A percentile compares a stretch with the other conserved stretches of the same genome.
Conservation (phyloP, 2,113 vertebrate genomes). For the Melierax canorus region DNA sequence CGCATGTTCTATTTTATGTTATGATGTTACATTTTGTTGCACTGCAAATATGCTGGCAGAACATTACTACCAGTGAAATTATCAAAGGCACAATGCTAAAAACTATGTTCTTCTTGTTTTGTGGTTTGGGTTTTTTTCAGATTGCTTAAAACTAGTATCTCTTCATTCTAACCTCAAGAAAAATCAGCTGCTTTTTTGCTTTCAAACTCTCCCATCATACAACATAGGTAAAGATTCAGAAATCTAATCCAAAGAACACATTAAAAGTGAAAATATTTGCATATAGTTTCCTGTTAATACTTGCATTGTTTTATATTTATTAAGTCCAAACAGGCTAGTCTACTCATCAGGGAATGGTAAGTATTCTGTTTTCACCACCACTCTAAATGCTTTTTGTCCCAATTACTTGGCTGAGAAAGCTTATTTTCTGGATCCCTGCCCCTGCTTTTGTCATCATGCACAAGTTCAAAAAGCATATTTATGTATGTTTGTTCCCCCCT, state of each 20-base stretch:
- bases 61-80: not conserved
- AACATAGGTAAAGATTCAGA: not conserved
- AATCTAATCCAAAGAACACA: not conserved
- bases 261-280: not conserved
- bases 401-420: not conserved
- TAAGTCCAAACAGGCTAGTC: not conserved
- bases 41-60: not conserved
- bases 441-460: not conserved
- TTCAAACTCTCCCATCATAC: not conserved
- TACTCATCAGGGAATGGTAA: not conserved
- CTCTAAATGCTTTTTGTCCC: not conserved
- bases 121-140: not conserved
- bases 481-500: not conserved
- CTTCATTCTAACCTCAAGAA: not conserved
- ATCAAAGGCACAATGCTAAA: not conserved
- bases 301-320: not conserved
- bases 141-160: not conserved
- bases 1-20: not conserved
- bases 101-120: not conserved
- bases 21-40: not conserved
- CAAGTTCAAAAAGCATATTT: not conserved
- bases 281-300: not conserved
- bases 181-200: not conserved
- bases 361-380: not conserved
- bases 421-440: not conserved